Evolutionary conservation across 2,113 vertebrate species (phyloP).

Genomic region (Tetrax tetrax): DNA sequence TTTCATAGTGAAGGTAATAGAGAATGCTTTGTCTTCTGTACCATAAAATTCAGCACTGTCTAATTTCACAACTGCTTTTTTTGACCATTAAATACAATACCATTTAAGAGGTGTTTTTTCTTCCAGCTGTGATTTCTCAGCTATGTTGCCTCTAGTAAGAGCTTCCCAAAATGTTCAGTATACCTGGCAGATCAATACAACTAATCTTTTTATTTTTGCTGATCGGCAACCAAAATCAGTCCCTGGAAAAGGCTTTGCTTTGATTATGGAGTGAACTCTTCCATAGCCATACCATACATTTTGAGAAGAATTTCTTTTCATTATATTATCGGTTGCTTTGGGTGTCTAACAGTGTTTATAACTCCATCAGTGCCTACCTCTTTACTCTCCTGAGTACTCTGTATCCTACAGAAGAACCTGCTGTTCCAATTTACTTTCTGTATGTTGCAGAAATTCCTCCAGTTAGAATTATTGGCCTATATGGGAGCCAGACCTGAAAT

Average conservation of each 20-base stretch:
- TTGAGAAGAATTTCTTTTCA: background rate
- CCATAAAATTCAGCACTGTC: background rate
- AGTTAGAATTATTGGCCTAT: background rate
- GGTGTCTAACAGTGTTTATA: background rate
- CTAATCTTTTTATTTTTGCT: background rate
- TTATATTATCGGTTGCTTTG: background rate
- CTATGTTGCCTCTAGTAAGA: no score
- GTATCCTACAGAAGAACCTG: background rate
- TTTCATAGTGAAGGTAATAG: background rate
- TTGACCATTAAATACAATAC: background rate
- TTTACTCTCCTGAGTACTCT: background rate
- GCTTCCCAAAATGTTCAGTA: background rate
- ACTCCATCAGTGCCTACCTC: background rate
- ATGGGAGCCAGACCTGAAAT: background rate
- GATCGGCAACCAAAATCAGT: background rate
- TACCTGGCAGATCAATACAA: background rate
- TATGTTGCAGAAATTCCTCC: background rate
- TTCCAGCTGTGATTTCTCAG: background rate
- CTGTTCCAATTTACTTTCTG: background rate
- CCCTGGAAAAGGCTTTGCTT: background rate
- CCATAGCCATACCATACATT: no score
- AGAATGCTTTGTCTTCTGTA: background rate
- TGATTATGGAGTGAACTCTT: background rate
- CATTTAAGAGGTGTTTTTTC: background rate
- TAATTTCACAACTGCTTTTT: background rate